Evolutionary conservation across 2,797 vertebrate species (phyloP), one percentile per base, ranked within the genome.

Genomic region (Chlorospingus flavigularis): DNA sequence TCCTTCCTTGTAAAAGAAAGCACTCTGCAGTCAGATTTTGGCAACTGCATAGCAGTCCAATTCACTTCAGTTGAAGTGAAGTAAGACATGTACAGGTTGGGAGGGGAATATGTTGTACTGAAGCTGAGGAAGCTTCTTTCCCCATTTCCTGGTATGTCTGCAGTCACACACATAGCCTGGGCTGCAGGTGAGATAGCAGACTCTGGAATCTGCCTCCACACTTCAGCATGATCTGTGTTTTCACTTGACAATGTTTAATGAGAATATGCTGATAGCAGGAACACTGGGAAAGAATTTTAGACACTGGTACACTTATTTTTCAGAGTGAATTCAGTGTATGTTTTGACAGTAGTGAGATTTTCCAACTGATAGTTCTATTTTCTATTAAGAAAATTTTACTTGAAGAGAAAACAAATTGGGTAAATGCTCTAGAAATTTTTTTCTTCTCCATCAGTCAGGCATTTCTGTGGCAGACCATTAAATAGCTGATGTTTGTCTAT

Each of bases 161-260:
- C 28, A 74, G 54, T 42, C 17, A 7, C 1, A 2, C 7, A 1
- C 2, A 2, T 26, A 54, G 54, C 12, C 0, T 24, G 61, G 33
- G 20, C 50, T 92, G 55, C 35, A 71, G 58, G 33, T 65, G 14
- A 39, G 28, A 62, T 40, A 26, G 37, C 35, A 70, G 42, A 19
- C 15, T 23, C 30, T 28, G 25, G 18, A 40, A 24, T 35, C 16
- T 82, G 33, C 47, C 33, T 60, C 35, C 10, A 5, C 17, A 4
- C 47, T 71, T 33, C 28, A 54, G 4, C 10, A 9, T 33, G 30
- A 53, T 60, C 43, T 25, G 2, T 3, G 0, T 72, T 88, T 94
- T 87, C 67, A 40, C n/a, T 39, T 80, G 26, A 50, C 33, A 63
- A 0, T 63, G 17, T 63, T 76, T 51, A 55, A 43, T 80, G 15